Conservation (phyloP, 2,888 invertebrate genomes). For the Eumerus sabulonum region DNA sequence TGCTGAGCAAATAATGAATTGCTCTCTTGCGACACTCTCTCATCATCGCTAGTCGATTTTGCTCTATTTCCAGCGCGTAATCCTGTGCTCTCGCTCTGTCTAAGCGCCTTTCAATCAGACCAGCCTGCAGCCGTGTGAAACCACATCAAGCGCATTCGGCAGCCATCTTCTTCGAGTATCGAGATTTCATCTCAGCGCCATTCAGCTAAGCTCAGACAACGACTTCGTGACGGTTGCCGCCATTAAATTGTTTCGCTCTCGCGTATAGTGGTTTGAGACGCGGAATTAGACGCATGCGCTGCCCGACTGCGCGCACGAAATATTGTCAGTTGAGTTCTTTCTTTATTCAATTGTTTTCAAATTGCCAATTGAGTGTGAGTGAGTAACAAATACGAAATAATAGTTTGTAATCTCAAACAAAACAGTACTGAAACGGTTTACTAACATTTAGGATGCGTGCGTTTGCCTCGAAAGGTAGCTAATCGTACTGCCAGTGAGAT, state of each 20-base stretch:
- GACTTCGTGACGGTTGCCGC: constrained; percentile 52
- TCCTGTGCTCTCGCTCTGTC: constrained; percentile 22
- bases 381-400: constrained; percentile 35
- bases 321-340: constrained; percentile 70
- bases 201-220: constrained; percentile 46
- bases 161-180: constrained; percentile 64
- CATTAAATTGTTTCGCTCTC: constrained; percentile 61
- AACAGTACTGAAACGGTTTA: constrained; percentile 52
- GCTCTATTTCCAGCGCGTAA: too few species aligned
- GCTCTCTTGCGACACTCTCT: too few species aligned
- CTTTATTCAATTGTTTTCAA: constrained; percentile 65
- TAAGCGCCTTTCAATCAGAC: not conserved
- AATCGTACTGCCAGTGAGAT: constrained; percentile 3
- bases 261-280: constrained; percentile 75
- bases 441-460: constrained; percentile 55
- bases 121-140: constrained; percentile 31
- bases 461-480: constrained; percentile 14
- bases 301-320: constrained; percentile 70
- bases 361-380: constrained; percentile 37
- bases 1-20: not conserved
- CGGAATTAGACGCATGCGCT: constrained; percentile 74
- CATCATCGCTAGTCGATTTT: too few species aligned
- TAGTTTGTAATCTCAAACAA: constrained; percentile 57
- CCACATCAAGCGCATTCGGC: not conserved
- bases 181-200: constrained; percentile 14